A percentile compares a stretch with the other conserved stretches of the same genome.
Conservation (phyloP, 2,888 invertebrate species). For the Pammene aurita region DNA sequence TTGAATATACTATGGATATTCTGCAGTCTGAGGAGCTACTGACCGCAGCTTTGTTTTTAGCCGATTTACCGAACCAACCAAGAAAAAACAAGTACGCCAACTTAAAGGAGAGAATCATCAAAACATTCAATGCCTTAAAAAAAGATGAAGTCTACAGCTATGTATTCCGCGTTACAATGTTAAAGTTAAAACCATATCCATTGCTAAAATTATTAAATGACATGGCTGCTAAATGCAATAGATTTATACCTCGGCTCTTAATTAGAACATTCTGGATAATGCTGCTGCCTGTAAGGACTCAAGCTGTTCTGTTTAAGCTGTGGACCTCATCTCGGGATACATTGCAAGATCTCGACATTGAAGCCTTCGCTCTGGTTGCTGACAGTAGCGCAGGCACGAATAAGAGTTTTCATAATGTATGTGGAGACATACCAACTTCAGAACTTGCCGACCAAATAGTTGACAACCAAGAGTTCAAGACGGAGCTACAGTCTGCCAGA, state of each 20-base stretch:
- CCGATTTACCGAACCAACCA: conserved; percentile 14
- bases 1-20: not conserved
- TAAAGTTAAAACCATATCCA: not conserved
- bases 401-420: not conserved
- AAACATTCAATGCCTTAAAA: not conserved
- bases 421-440: not conserved
- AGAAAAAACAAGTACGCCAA: not conserved
- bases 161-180: not conserved
- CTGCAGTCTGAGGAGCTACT: not conserved
- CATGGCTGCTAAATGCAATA: not conserved
- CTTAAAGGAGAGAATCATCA: conserved; percentile 20
- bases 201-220: conserved; percentile 4
- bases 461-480: not conserved
- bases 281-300: conserved; percentile 10
- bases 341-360: conserved; percentile 18
- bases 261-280: conserved; percentile 26
- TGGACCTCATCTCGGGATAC: conserved; percentile 6
- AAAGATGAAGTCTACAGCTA: conserved; percentile 1
- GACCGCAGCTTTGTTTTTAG: conserved; percentile 8
- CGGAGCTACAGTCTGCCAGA: not conserved
- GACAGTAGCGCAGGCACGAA: not conserved
- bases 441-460: not conserved
- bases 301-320: conserved; percentile 11
- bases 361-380: not conserved
- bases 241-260: conserved; percentile 1